These are phyloP conservation scores for Propsilocerus akamusi DNA, from an alignment of 1,140 invertebrate species.

Conservation along the genomic window DNA sequence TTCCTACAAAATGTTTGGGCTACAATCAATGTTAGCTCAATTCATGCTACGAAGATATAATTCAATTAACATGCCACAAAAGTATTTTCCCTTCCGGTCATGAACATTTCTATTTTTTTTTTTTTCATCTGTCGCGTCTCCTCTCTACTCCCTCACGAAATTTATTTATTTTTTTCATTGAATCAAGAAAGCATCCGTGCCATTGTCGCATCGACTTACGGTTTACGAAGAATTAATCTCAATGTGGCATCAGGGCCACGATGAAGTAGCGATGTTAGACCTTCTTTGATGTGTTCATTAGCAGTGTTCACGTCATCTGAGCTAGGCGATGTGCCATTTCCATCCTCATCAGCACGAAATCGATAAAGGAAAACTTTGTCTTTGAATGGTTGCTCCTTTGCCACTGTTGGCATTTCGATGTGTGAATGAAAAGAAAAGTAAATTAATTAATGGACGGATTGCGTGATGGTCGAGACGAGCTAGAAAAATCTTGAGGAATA, in stretches of 20 bases:
- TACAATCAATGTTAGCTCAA: no score
- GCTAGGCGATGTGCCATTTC: conserved; percentile 26
- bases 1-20: no score
- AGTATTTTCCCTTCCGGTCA: no score
- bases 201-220: no score
- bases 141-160: no score
- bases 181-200: no score
- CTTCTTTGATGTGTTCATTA: conserved; percentile 47
- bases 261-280: conserved; percentile 41
- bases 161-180: no score
- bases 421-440: background rate
- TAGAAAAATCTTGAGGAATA: background rate
- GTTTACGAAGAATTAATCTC: conserved; percentile 62
- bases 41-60: no score
- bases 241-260: conserved; percentile 57
- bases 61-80: no score
- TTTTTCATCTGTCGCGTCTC: no score
- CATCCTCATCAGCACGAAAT: conserved; percentile 53
- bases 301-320: conserved; percentile 37
- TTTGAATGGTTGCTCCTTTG: conserved; percentile 61
- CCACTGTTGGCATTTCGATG: conserved; percentile 28
- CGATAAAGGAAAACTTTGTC: conserved; percentile 72
- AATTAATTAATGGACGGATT: background rate
- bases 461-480: background rate
- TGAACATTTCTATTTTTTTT: no score